A percentile compares a stretch with the other conserved stretches of the same genome.
Evolutionary conservation across 2,797 vertebrate species (phyloP).

Genomic region (Adelosebastes latens): DNA sequence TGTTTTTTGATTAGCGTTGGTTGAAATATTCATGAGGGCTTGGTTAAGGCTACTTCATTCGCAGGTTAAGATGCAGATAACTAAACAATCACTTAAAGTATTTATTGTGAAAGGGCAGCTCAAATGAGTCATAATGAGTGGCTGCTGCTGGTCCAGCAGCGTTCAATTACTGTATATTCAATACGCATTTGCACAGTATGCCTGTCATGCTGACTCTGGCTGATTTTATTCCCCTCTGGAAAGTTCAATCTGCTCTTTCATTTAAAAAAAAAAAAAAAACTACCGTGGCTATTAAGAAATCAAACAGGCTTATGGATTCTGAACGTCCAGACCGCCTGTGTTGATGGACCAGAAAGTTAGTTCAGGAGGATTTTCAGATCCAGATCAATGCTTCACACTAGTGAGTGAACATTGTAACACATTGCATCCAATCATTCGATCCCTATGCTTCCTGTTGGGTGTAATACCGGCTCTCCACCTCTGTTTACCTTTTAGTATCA

Average conservation of each 20-base stretch:
- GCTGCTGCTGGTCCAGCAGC: background rate
- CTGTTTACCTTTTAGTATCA: background rate
- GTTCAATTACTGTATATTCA: background rate
- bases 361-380: background rate
- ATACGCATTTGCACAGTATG: background rate
- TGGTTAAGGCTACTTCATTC: background rate
- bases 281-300: background rate
- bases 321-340: background rate
- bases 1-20: conserved; percentile 2
- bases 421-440: background rate
- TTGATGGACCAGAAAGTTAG: background rate
- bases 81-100: background rate
- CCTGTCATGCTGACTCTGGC: background rate
- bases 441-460: background rate
- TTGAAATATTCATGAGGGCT: conserved; percentile 14
- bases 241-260: background rate
- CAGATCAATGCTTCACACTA: background rate
- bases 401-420: background rate
- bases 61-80: background rate
- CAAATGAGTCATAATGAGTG: background rate
- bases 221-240: background rate
- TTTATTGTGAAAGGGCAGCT: background rate
- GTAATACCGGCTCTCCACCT: background rate
- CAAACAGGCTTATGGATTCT: background rate
- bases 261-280: background rate